Percentiles rank a stretch among this genome's conserved stretches.
These are phyloP conservation scores for Lepus americanus DNA, from an alignment of 2,113 vertebrate species.

Conservation along the genomic window DNA sequence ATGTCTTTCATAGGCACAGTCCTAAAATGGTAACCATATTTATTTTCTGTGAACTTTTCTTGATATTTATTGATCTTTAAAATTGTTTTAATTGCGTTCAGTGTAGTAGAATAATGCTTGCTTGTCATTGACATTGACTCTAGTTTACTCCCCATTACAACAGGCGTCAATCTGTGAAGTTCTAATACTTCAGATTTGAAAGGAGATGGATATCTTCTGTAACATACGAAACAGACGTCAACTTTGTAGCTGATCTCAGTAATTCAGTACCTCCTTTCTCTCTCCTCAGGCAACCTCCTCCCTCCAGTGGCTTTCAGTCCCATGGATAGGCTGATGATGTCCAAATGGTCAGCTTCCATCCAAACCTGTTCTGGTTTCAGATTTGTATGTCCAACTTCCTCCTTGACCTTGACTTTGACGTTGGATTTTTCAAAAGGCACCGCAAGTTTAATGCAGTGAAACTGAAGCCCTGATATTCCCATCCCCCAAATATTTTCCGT, in stretches of 20 bases:
- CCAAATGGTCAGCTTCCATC: background rate
- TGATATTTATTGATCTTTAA: background rate
- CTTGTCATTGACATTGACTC: background rate
- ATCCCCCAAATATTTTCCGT: background rate
- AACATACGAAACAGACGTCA: background rate
- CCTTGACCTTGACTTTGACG: background rate
- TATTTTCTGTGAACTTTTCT: conserved; percentile 38
- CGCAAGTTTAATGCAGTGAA: background rate
- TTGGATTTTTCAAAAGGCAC: background rate
- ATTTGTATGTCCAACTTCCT: background rate
- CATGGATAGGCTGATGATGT: rapidly evolving
- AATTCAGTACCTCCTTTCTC: background rate
- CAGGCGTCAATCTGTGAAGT: background rate
- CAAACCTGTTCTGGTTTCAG: background rate
- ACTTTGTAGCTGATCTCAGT: background rate
- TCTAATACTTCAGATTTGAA: background rate
- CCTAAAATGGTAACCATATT: background rate
- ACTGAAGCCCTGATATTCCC: background rate
- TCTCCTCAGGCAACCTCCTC: background rate
- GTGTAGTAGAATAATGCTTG: background rate
- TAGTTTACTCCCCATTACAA: background rate
- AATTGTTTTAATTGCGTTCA: background rate
- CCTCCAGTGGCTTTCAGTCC: background rate
- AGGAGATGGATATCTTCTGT: background rate
- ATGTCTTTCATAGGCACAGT: too few species aligned